A percentile compares a stretch with the other conserved stretches of the same genome.
Evolutionary conservation across 37 sponge, comb jelly and placozoan genomes (phyloP).

Genomic region (Oscarella lobularis): DNA sequence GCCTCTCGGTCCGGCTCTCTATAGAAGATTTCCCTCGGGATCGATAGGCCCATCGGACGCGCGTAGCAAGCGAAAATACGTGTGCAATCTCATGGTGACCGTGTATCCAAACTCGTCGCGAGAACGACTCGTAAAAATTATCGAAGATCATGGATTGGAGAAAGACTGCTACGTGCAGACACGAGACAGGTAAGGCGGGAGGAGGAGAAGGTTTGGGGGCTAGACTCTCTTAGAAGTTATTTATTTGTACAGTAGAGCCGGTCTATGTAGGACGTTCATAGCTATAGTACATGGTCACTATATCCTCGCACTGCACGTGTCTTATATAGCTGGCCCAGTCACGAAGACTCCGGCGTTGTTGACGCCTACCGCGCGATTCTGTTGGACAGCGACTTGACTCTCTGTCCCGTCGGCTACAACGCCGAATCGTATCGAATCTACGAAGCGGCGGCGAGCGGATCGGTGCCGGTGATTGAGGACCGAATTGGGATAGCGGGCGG

Average conservation of each 20-base stretch:
- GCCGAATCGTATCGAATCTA: neutral
- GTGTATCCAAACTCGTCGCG: neutral
- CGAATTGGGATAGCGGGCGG: neutral
- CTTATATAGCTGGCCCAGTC: slow-evolving; percentile 1
- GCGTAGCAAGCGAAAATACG: neutral
- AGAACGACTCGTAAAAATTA: neutral
- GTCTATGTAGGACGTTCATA: too few species aligned
- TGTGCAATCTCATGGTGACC: neutral
- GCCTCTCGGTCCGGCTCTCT: neutral
- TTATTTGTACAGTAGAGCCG: too few species aligned
- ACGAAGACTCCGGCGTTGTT: neutral
- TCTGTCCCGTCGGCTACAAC: neutral
- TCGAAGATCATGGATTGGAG: neutral
- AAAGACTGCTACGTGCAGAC: neutral
- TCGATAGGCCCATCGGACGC: neutral
- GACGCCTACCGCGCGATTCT: neutral
- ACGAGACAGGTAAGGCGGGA: neutral
- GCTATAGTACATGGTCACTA: too few species aligned
- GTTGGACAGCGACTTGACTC: neutral
- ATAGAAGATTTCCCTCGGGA: neutral
- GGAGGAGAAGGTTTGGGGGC: too few species aligned
- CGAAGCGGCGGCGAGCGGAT: neutral
- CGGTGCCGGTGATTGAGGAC: slow-evolving; percentile 4
- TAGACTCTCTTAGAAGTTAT: too few species aligned
- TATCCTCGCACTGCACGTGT: too few species aligned